Evolutionary conservation across 2,888 invertebrate species (phyloP), one percentile per base, ranked within the genome.

Genomic region (Cryptocephalus primarius): DNA sequence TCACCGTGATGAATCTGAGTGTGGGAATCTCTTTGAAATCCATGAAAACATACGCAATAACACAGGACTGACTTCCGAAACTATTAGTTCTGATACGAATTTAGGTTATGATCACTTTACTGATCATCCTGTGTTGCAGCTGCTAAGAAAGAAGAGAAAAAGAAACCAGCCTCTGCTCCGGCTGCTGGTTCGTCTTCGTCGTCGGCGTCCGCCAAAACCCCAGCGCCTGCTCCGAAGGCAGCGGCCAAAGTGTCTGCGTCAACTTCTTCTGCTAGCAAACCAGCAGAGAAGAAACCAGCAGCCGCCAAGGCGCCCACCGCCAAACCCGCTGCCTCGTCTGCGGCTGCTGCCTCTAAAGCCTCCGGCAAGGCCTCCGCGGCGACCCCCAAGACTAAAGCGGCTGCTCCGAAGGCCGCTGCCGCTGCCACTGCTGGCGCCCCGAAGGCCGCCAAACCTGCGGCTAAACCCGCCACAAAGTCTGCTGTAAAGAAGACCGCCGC

Each of bases 11-110:
- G 74, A 73, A 53, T 43, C 62, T 56, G 60, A 68, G 61, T 62
- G 70, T 71, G 75, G 75, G 76, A 77, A 77, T 77, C 77, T 77
- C 75, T 72, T 74, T 77, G 77, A 77, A 47, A n/a, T 8, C 38
- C 32, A 40, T 61, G 59, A 60, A 60, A 61, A 58, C 44, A 57
- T 41, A 32, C 22, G 6, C 33, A 39, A 2, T 45, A 53, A 53
- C 49, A 54, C 60, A 55, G 54, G 44, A 48, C 62, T 62, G 61
- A 60, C 40, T 33, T 33, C 31, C n/a, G 14, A 38, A n/a, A 22
- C 9, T 10, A 44, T 39, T 9, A 32, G 31, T 32, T 22, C 12
- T 43, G 42, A 42, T 22, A 4, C 38, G 40, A 41, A n/a, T 39
- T 33, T 13, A 44, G 44, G 41, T 49, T 48, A 48, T 31, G 9